These are phyloP conservation scores for Lanius collurio DNA, from an alignment of 2,113 vertebrate genomes.

Conservation along the genomic window DNA sequence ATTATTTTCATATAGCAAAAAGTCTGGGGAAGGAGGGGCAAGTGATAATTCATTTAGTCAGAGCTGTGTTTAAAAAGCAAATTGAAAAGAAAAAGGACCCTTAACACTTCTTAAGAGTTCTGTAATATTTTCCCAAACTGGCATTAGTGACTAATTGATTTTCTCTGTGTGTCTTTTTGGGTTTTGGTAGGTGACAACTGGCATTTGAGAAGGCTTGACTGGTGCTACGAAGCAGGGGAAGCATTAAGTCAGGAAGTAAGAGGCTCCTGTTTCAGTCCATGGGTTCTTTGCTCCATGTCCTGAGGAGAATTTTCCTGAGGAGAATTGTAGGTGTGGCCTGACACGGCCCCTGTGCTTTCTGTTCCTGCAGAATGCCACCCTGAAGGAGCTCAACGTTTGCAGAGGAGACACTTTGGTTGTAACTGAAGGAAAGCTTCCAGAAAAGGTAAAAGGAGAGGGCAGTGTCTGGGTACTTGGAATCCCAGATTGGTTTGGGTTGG, in stretches of 20 bases:
- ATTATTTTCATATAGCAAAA: neutral
- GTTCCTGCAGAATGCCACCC: conserved; percentile 77
- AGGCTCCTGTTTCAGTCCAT: neutral
- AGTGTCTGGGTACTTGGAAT: neutral
- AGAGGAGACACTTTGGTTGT: conserved; percentile 89
- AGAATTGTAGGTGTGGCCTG: neutral
- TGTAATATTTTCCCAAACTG: neutral
- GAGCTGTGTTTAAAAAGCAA: neutral
- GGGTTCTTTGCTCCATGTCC: neutral
- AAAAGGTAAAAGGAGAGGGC: conserved; percentile 72
- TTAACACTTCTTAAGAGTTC: neutral
- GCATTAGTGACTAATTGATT: neutral
- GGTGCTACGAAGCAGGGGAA: conserved; percentile 43
- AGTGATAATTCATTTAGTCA: neutral
- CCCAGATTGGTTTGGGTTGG: neutral
- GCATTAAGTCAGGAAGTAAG: conserved; percentile 29
- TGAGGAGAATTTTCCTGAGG: neutral
- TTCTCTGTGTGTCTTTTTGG: neutral
- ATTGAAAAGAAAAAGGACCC: neutral
- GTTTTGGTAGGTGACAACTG: conserved; percentile 73
- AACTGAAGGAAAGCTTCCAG: conserved; percentile 85
- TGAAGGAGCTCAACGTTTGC: conserved; percentile 82
- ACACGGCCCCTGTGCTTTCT: neutral
- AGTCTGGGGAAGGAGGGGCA: neutral
- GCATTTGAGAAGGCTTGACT: conserved; percentile 34